Evolutionary conservation across 1,140 invertebrate genomes (phyloP).

Genomic region (Meloidogyne exigua): DNA sequence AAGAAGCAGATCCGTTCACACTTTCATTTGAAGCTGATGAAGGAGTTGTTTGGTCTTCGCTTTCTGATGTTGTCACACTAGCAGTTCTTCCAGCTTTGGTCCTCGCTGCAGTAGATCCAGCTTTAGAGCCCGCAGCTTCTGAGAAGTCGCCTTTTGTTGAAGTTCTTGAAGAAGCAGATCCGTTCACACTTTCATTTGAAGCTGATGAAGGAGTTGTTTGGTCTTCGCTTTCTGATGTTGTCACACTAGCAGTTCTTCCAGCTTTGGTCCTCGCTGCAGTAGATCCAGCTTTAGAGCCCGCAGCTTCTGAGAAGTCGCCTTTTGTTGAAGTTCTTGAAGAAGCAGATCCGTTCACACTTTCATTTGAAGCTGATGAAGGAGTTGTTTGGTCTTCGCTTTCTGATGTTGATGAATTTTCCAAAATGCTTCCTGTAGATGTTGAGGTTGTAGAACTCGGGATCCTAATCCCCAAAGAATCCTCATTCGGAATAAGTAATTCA

Average conservation of each 20-base stretch:
- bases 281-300: neutral
- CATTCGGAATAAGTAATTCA: too few relatives aligned
- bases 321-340: neutral
- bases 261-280: neutral
- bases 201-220: neutral
- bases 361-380: too few relatives aligned
- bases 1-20: too few relatives aligned
- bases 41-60: neutral
- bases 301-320: neutral
- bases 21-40: too few relatives aligned
- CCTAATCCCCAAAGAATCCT: too few relatives aligned
- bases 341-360: too few relatives aligned
- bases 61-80: neutral
- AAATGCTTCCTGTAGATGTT: too few relatives aligned
- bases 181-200: too few relatives aligned
- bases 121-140: neutral
- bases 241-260: neutral
- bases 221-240: constrained; percentile 1
- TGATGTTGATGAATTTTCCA: too few relatives aligned
- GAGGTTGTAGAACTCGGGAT: too few relatives aligned
- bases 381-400: neutral
- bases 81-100: neutral
- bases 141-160: neutral
- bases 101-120: neutral
- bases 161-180: too few relatives aligned